These are phyloP conservation scores for Andrena cerasifolii DNA, from an alignment of 1,140 invertebrate species.

Conservation along the genomic window DNA sequence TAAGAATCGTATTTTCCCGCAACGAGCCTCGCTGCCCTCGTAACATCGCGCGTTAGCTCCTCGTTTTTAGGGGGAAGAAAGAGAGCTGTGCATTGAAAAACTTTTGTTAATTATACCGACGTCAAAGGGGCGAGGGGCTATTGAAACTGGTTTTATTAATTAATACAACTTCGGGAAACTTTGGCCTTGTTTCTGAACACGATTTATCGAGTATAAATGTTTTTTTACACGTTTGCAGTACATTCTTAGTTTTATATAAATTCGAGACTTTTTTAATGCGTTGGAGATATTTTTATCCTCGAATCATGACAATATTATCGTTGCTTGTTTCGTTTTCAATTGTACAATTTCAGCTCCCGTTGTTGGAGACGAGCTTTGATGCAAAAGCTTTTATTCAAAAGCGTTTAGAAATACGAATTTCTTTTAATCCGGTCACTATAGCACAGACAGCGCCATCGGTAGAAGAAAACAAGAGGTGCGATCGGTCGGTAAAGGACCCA, in stretches of 20 bases:
- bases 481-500: slow-evolving; percentile 41
- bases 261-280: neutral
- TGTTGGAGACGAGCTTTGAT: neutral
- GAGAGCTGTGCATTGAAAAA: too few relatives aligned
- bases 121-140: too few relatives aligned
- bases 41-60: too few relatives aligned
- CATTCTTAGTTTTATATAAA: neutral
- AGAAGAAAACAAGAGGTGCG: neutral
- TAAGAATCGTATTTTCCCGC: neutral
- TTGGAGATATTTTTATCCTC: neutral
- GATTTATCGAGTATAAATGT: neutral
- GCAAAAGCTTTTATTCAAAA: neutral
- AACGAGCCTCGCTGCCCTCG: neutral
- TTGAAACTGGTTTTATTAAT: too few relatives aligned
- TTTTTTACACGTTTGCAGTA: too few relatives aligned
- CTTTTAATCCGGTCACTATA: slow-evolving; percentile 7
- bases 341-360: too few relatives aligned
- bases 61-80: neutral
- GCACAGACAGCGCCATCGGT: slow-evolving; percentile 45
- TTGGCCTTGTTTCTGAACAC: neutral
- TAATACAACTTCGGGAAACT: neutral
- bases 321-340: neutral
- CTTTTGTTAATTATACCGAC: neutral
- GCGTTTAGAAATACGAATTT: neutral
- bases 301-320: too few relatives aligned